phyloP scores from a whole-genome alignment of 30 jellyfish, hydroid and myxozoan genomes.

The Turritopsis dohrnii region DNA sequence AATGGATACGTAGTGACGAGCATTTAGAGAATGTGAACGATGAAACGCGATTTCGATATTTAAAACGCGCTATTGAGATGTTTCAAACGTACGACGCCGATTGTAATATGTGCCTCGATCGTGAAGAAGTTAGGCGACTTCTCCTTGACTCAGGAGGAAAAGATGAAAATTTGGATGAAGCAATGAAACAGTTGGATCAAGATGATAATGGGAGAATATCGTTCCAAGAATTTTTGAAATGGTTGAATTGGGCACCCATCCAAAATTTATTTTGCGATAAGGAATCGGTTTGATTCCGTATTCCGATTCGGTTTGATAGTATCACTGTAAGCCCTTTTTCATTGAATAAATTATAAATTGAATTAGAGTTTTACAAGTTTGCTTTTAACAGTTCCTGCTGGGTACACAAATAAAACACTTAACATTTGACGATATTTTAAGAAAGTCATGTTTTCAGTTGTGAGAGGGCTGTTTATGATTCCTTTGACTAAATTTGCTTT shows the following conservation, averaged over 20 bases:
- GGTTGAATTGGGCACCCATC: conserved; percentile 37
- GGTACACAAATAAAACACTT: not conserved
- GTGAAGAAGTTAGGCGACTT: conserved; percentile 20
- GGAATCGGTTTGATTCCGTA: not conserved
- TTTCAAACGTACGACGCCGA: conserved; percentile 29
- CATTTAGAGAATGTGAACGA: conserved; percentile 12
- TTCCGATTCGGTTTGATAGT: not conserved
- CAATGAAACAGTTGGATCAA: conserved; percentile 23
- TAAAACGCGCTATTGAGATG: conserved; percentile 29
- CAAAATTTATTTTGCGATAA: not conserved
- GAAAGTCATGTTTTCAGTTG: not conserved
- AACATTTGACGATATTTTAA: not conserved
- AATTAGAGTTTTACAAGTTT: not conserved
- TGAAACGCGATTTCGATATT: conserved; percentile 15
- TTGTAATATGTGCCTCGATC: conserved; percentile 14
- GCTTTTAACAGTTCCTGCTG: not conserved
- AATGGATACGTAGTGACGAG: conserved; percentile 27
- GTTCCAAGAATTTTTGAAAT: conserved; percentile 23
- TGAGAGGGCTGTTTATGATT: too few relatives aligned
- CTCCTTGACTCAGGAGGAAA: conserved; percentile 28
- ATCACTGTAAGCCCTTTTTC: too few relatives aligned
- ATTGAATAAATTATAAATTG: too few relatives aligned
- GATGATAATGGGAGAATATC: conserved; percentile 22
- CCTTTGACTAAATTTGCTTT: too few relatives aligned
- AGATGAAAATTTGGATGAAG: conserved; percentile 8